Conservation (phyloP, 2,888 invertebrate species). For the Dorcus hopei region DNA sequence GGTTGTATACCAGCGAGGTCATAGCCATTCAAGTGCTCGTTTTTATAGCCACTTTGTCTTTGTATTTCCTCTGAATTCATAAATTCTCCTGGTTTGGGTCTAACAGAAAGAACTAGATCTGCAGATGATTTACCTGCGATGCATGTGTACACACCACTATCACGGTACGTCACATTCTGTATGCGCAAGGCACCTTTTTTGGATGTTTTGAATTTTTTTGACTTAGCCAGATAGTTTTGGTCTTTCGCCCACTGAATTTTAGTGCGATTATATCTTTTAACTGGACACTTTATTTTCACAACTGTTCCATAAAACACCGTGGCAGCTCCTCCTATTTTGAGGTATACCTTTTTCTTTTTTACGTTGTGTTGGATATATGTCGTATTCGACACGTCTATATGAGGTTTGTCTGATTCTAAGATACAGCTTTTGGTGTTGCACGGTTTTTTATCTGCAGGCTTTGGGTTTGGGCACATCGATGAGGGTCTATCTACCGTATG, state of each 20-base stretch:
- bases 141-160: conserved; percentile 84
- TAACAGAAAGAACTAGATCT: conserved; percentile 75
- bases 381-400: conserved; percentile 75
- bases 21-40: conserved; percentile 36
- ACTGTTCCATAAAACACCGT: conserved; percentile 88
- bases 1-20: conserved; percentile 37
- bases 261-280: conserved; percentile 77
- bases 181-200: conserved; percentile 89
- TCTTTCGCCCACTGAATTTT: conserved; percentile 90
- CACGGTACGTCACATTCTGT: conserved; percentile 69
- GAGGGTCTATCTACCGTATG: conserved; percentile 78
- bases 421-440: conserved; percentile 83
- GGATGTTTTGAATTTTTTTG: conserved; percentile 82
- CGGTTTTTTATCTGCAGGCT: conserved; percentile 74
- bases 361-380: conserved; percentile 83
- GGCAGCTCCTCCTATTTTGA: conserved; percentile 88
- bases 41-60: conserved; percentile 37
- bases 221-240: conserved; percentile 71
- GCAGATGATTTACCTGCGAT: conserved; percentile 79
- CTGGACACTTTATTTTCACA: conserved; percentile 91
- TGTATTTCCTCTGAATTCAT: conserved; percentile 75
- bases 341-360: conserved; percentile 74
- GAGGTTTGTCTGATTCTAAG: conserved; percentile 66
- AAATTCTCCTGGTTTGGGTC: conserved; percentile 74
- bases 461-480: conserved; percentile 70